phyloP scores from a whole-genome alignment of 37 sponge, comb jelly and placozoan species.

The Lycopodina hypogea region DNA sequence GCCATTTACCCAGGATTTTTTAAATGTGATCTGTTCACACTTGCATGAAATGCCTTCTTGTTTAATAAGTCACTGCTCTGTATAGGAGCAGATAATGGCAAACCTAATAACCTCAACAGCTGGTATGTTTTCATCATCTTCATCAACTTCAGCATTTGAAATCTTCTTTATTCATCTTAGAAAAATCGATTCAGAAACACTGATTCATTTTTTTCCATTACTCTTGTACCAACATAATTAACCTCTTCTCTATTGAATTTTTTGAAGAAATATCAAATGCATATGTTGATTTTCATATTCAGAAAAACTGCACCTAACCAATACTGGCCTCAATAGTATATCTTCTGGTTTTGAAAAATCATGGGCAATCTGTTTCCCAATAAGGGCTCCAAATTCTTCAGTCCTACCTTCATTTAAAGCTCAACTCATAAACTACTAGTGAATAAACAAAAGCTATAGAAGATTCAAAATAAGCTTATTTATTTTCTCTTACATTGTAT shows the following conservation, averaged over 20 bases:
- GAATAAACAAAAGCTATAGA: background rate
- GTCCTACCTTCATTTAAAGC: background rate
- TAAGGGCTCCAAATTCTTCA: constrained; percentile 25
- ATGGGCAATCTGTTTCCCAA: constrained; percentile 66
- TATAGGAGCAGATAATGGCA: background rate
- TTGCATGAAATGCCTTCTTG: background rate
- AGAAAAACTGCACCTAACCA: constrained; percentile 34
- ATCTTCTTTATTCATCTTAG: background rate
- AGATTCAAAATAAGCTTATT: background rate
- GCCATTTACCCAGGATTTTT: constrained; percentile 26
- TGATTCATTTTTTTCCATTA: no score
- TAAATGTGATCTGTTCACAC: constrained; percentile 26
- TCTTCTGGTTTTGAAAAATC: constrained; percentile 21
- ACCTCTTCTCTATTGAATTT: constrained; percentile 76
- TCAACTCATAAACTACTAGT: constrained; percentile 72
- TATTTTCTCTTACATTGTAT: constrained; percentile 53
- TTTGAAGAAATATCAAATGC: constrained; percentile 71
- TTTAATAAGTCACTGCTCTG: background rate
- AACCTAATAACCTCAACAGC: constrained; percentile 62
- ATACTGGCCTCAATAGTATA: background rate
- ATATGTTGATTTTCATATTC: constrained; percentile 50
- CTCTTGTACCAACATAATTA: background rate
- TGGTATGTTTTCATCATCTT: constrained; percentile 52
- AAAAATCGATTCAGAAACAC: background rate
- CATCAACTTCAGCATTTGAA: constrained; percentile 13